phyloP scores from a whole-genome alignment of 92 coral and sea anemone species.

The Heteractis magnifica region DNA sequence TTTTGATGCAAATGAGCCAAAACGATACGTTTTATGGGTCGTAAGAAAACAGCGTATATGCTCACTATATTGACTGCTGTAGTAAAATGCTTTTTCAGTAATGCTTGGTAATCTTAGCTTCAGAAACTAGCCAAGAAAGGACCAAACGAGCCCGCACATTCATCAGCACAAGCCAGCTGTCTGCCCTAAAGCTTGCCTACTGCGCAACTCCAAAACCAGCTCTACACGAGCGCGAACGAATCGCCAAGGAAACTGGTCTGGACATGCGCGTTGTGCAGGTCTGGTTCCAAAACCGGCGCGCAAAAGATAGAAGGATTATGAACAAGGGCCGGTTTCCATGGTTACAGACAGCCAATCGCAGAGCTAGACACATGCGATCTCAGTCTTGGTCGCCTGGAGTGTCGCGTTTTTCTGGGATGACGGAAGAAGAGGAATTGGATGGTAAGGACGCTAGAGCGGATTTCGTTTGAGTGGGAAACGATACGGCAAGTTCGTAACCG shows the following conservation, averaged over 20 bases:
- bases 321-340: slow-evolving; percentile 52
- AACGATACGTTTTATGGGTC: too few species aligned
- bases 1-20: too few species aligned
- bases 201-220: slow-evolving; percentile 61
- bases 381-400: slow-evolving; percentile 42
- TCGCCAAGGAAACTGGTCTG: slow-evolving; percentile 73
- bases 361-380: slow-evolving; percentile 29
- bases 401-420: slow-evolving; percentile 11
- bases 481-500: not conserved
- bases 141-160: slow-evolving; percentile 79
- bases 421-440: slow-evolving; percentile 24
- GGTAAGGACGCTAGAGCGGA: slow-evolving; percentile 2
- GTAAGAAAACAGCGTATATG: too few species aligned
- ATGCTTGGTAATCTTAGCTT: not conserved
- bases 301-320: slow-evolving; percentile 61
- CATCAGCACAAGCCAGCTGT: slow-evolving; percentile 65
- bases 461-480: too few species aligned
- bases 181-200: slow-evolving; percentile 62
- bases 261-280: slow-evolving; percentile 90
- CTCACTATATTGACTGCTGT: too few species aligned
- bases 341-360: slow-evolving; percentile 34
- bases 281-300: slow-evolving; percentile 96
- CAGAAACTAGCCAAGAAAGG: slow-evolving; percentile 26
- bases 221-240: slow-evolving; percentile 66
- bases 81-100: too few species aligned